Evolutionary conservation across 2,888 invertebrate genomes (phyloP), one percentile per base, ranked within the genome.

Genomic region (Odontocerum albicorne): DNA sequence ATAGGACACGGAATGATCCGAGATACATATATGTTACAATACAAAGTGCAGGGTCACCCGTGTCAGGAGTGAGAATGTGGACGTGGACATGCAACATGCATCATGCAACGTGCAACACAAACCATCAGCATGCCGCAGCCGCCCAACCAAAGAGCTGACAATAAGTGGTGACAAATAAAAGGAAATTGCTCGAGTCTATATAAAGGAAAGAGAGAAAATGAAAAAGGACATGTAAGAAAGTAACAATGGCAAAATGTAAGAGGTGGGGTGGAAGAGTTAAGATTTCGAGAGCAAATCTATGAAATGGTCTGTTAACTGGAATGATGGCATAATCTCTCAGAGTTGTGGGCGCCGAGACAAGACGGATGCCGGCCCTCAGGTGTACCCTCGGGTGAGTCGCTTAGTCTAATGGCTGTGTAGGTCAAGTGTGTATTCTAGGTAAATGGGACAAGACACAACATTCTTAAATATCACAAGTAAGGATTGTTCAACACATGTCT

Each of bases 71-170:
- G 31, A 39, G 19, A 20, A 21, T 39, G 39, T 21, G n/a, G 19
- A 20, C 17, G n/a, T 39, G 21, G 4, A 39, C 43, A 16, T 43
- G 43, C 43, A 13, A 27, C 27, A 19, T 33, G 21, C 31, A 22
- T 15, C 39, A 35, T 49, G 38, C 49, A 40, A 33, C 59, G 40
- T 56, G 66, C 68, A 68, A 72, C 69, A 71, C 65, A 65, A 66
- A 71, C 66, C 71, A 70, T 70, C 71, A 71, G 65, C 62, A 72
- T 72, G 72, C 72, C 70, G 65, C 71, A 68, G 71, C 71, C 60
- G 58, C 69, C 46, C 49, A 60, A 60, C 47, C 50, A 71, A 68
- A 71, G 67, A 68, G 66, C 65, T 64, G 64, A 66, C 66, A 67
- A 67, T 65, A 64, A 66, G 62, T 66, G 65, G 64, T 63, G 62